phyloP scores from a whole-genome alignment of 2,888 invertebrate genomes.

The Tiliacea citrago region DNA sequence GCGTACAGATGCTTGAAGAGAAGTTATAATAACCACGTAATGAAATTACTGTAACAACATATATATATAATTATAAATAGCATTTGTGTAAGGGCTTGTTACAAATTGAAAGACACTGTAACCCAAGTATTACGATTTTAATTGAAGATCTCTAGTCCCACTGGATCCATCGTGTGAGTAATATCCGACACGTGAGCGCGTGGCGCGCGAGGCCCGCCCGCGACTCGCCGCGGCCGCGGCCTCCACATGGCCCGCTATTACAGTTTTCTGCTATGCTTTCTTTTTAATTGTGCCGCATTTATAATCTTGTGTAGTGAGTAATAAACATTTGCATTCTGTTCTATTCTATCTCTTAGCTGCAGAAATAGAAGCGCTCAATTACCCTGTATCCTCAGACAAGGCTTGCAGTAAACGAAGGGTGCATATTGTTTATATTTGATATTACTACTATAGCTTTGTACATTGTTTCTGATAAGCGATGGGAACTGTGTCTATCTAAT shows the following conservation, averaged over 20 bases:
- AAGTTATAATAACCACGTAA: constrained; percentile 89
- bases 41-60: constrained; percentile 91
- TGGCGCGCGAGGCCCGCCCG: constrained; percentile 67
- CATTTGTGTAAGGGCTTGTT: constrained; percentile 92
- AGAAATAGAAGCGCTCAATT: constrained; percentile 90
- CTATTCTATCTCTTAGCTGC: constrained; percentile 87
- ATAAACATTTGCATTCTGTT: constrained; percentile 90
- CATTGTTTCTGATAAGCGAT: constrained; percentile 93
- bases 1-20: constrained; percentile 86
- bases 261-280: constrained; percentile 87
- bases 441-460: constrained; percentile 93
- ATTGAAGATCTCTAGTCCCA: constrained; percentile 93
- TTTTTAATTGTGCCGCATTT: constrained; percentile 87
- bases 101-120: constrained; percentile 91
- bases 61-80: constrained; percentile 89
- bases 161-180: constrained; percentile 90
- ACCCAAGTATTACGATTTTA: constrained; percentile 91
- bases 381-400: constrained; percentile 89
- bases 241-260: constrained; percentile 68
- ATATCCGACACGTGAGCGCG: constrained; percentile 77
- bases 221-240: constrained; percentile 66
- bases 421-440: constrained; percentile 91
- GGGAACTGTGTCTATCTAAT: constrained; percentile 93
- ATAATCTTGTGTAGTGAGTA: constrained; percentile 88
- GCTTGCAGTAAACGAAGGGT: constrained; percentile 91